Evolutionary conservation across 1,140 invertebrate species (phyloP).

Genomic region (Drosophila simulans): DNA sequence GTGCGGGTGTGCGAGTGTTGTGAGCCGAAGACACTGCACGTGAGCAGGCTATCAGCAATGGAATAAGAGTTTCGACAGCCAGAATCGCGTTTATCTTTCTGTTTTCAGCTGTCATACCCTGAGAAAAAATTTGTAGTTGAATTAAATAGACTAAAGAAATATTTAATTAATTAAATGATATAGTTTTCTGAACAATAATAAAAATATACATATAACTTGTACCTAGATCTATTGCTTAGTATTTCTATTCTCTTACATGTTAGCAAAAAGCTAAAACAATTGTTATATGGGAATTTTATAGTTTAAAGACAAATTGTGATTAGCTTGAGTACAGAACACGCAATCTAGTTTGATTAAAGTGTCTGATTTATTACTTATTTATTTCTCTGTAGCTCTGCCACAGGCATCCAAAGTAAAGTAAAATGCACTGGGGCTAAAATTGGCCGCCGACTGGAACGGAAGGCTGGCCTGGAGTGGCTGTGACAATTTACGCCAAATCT

Average conservation of each 20-base stretch:
- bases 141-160: too few species aligned
- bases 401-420: background rate
- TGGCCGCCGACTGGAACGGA: background rate
- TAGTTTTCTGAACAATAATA: too few species aligned
- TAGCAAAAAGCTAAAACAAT: too few species aligned
- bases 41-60: slow-evolving; percentile 61
- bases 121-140: background rate
- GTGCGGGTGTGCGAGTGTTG: slow-evolving; percentile 13
- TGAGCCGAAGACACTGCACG: slow-evolving; percentile 52
- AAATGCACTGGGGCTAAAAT: slow-evolving; percentile 22
- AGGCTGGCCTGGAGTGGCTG: background rate
- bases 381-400: background rate
- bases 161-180: too few species aligned
- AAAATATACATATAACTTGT: too few species aligned
- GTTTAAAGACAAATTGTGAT: too few species aligned
- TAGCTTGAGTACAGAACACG: too few species aligned
- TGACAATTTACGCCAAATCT: slow-evolving; percentile 66
- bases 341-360: too few species aligned
- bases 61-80: slow-evolving; percentile 35
- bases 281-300: too few species aligned
- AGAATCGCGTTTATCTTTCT: slow-evolving; percentile 26
- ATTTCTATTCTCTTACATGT: too few species aligned
- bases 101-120: background rate
- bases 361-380: too few species aligned
- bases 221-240: too few species aligned